Conservation (phyloP, 2,113 vertebrate species). For the Anoura caudifer region DNA sequence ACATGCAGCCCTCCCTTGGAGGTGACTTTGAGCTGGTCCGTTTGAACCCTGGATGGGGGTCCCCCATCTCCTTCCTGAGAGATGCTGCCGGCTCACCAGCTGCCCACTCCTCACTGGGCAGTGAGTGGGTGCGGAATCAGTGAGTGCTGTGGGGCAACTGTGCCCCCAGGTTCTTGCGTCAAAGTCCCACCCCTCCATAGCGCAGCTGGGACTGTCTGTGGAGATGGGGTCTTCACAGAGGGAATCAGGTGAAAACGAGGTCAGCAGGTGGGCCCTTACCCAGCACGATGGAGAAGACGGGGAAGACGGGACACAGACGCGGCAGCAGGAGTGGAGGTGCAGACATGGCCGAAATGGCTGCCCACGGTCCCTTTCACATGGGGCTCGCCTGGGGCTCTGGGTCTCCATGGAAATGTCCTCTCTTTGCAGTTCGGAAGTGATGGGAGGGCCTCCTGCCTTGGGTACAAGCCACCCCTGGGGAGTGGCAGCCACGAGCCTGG, state of each 20-base stretch:
- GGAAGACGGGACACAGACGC: accelerated
- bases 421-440: too few species aligned
- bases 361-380: too few species aligned
- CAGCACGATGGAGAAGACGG: not conserved
- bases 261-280: not conserved
- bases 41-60: accelerated
- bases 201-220: not conserved
- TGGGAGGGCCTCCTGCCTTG: too few species aligned
- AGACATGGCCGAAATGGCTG: too few species aligned
- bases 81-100: not conserved
- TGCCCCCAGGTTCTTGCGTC: too few species aligned
- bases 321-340: too few species aligned
- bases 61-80: not conserved
- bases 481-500: too few species aligned
- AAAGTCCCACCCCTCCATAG: accelerated
- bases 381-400: too few species aligned
- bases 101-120: accelerated
- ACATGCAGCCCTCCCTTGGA: accelerated
- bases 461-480: too few species aligned
- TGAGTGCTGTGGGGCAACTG: accelerated
- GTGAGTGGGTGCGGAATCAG: not conserved
- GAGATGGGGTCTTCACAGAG: not conserved
- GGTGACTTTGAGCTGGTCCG: not conserved
- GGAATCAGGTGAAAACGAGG: not conserved
- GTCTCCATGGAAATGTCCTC: too few species aligned